A percentile compares a stretch with the other conserved stretches of the same genome.
Evolutionary conservation across 2,113 vertebrate species (phyloP).

Genomic region (Tichodroma muraria): DNA sequence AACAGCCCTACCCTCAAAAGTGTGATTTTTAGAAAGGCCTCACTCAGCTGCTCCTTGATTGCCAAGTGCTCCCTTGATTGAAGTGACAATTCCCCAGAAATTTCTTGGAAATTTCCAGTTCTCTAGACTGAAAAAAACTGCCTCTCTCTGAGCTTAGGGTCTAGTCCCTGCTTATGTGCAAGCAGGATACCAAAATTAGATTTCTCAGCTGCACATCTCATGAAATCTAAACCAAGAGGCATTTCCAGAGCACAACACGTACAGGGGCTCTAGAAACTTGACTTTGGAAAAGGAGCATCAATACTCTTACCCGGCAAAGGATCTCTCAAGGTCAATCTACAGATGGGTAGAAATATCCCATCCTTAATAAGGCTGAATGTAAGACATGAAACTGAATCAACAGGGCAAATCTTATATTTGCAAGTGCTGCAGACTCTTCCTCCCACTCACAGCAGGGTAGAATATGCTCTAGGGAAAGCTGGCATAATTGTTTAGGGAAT

Average conservation of each 20-base stretch:
- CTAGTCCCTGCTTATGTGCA: neutral
- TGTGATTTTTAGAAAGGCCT: neutral
- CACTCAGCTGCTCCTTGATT: neutral
- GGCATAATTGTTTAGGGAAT: neutral
- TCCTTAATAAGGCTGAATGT: neutral
- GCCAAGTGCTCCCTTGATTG: neutral
- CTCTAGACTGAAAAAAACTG: neutral
- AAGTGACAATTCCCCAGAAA: neutral
- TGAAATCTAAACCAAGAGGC: neutral
- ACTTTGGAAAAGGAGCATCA: neutral
- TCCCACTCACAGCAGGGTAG: neutral
- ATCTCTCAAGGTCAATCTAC: neutral
- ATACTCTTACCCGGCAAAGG: neutral
- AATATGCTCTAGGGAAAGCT: neutral
- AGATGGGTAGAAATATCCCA: neutral
- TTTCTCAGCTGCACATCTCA: neutral
- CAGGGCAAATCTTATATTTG: neutral
- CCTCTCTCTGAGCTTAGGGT: neutral
- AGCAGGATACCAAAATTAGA: neutral
- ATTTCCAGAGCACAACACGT: neutral
- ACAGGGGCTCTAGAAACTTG: neutral
- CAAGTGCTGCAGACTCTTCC: neutral
- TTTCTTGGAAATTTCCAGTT: neutral
- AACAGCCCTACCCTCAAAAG: neutral
- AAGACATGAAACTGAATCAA: neutral